A percentile compares a stretch with the other conserved stretches of the same genome.
These are phyloP conservation scores for Theocolax elegans DNA, from an alignment of 1,140 invertebrate genomes.

Conservation along the genomic window DNA sequence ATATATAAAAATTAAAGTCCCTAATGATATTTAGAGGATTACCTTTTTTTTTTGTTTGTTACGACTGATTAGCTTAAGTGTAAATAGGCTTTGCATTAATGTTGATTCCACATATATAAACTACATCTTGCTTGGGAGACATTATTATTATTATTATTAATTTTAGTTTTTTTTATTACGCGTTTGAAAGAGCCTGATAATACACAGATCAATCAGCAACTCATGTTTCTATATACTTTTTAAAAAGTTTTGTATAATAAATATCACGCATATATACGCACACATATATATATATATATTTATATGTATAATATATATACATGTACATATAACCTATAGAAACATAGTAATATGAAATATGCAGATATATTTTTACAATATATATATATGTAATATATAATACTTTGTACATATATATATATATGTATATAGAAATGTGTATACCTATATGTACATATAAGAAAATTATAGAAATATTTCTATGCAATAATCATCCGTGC, in stretches of 20 bases:
- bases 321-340: slow-evolving; percentile 30
- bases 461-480: slow-evolving; percentile 40
- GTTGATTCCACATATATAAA: slow-evolving; percentile 31
- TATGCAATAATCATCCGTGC: slow-evolving; percentile 43
- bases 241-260: slow-evolving; percentile 22
- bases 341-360: slow-evolving; percentile 35
- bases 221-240: slow-evolving; percentile 30
- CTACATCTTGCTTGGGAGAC: slow-evolving; percentile 21
- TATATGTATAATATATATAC: no score
- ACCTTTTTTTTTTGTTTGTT: no score
- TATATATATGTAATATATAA: slow-evolving; percentile 46
- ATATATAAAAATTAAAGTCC: slow-evolving; percentile 66
- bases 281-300: no score
- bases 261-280: slow-evolving; percentile 36
- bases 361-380: slow-evolving; percentile 33
- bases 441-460: slow-evolving; percentile 44
- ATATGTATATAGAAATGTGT: slow-evolving; percentile 43
- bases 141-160: no score
- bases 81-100: slow-evolving; percentile 52
- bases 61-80: slow-evolving; percentile 55
- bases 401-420: slow-evolving; percentile 49
- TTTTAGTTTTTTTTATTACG: no score
- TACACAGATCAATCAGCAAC: slow-evolving; percentile 20
- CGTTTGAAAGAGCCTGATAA: slow-evolving; percentile 21
- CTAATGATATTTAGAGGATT: slow-evolving; percentile 62